These are phyloP conservation scores for Tryphoninae sp. DNA, from an alignment of 2,888 invertebrate genomes.

Conservation along the genomic window DNA sequence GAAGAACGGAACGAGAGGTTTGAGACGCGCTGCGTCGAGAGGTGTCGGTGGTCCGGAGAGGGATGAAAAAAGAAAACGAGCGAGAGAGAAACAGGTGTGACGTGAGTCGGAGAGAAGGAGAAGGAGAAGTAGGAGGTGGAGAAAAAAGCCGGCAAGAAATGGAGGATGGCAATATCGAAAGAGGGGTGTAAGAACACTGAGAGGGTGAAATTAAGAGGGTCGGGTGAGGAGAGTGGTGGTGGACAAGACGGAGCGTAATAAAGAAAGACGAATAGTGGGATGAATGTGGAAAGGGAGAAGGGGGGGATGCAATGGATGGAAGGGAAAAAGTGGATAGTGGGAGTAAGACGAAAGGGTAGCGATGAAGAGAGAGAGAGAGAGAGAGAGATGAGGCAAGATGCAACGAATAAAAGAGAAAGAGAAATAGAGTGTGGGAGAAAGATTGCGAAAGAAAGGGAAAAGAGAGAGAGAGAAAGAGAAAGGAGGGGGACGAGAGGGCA, in stretches of 20 bases:
- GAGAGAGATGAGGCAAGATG: conserved; percentile 42
- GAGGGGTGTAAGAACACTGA: conserved; percentile 35
- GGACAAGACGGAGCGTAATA: background rate
- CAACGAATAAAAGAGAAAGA: conserved; percentile 15
- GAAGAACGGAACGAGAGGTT: background rate
- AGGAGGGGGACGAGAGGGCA: conserved; percentile 34
- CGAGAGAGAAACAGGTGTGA: background rate
- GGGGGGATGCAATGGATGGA: conserved; percentile 9
- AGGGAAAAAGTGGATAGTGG: conserved; percentile 29
- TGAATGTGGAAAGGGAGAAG: conserved; percentile 43
- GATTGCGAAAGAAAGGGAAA: conserved; percentile 27
- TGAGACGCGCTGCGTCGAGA: background rate
- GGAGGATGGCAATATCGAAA: conserved; percentile 57
- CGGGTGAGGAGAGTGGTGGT: conserved; percentile 1
- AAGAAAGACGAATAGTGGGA: conserved; percentile 50
- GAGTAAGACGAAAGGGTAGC: conserved; percentile 34
- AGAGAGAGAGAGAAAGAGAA: background rate
- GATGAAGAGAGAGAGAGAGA: conserved; percentile 13
- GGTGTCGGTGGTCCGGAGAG: background rate
- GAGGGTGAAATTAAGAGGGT: conserved; percentile 52
- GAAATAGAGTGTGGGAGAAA: background rate
- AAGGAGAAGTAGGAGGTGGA: conserved; percentile 4
- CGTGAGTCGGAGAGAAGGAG: background rate
- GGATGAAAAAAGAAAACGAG: background rate
- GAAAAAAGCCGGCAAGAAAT: conserved; percentile 27